Base-by-base conservation (phyloP, 1,140 invertebrate species). In the Eumaeus atala region DNA sequence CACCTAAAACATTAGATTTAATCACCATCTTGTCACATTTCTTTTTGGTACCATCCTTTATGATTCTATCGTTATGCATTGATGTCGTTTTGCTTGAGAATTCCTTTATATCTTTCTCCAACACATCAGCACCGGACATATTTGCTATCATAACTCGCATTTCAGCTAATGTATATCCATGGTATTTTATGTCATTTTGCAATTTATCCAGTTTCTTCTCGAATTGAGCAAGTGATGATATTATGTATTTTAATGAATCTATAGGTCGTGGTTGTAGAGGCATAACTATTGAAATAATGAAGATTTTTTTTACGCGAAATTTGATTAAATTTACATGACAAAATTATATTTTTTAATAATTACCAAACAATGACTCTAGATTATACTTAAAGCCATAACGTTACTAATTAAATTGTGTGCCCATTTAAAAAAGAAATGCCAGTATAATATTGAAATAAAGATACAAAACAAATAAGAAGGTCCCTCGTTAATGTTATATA, bases 141-240 rank as follows among this genome's bases (percentile, higher is more conserved):
- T 71, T 74, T 1, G 66, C 67, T 0, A 84, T 58, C 70, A 84
- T 71, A 0, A 57, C 62, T 9, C 72, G 62, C 17, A 84, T 61
- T 3, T 79, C 77, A 1, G 61, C 56, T 9, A 84, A 35, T 0
- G 77, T 74, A 28, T 79, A 66, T 0, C 73, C 73, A 10, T 84
- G 77, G 38, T 51, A 66, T 44, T 66, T 69, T 0, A 81, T 68
- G 21, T 81, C 77, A 42, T 78, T 66, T 61, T 84, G 77, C 37
- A 84, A 53, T 54, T 81, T 79, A 48, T 84, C 80, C 7, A 84
- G 14, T 55, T 84, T 81, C 17, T 69, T 81, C 51, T 84, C 80
- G 35, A 81, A 76, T 44, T 75, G 63, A 14, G 70, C 79, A 34
- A 80, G 73, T 0, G 76, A 67, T 17, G 60, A 64, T 50, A 75